Evolutionary conservation across 1,140 invertebrate genomes (phyloP).

Genomic region (Grapholita molesta): DNA sequence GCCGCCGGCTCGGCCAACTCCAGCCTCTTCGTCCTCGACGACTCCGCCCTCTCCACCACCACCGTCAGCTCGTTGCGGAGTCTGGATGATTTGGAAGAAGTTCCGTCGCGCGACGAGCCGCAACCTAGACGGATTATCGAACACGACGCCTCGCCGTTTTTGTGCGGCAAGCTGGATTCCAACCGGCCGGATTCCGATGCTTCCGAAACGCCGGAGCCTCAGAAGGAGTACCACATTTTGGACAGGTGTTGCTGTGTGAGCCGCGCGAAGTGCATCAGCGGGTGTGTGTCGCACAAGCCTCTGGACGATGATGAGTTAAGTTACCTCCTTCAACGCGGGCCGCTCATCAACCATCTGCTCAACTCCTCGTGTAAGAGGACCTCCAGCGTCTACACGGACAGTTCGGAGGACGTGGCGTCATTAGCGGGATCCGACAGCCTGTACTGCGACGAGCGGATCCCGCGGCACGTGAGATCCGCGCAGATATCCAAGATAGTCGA

Average conservation of each 20-base stretch:
- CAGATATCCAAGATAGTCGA: conserved; percentile 93
- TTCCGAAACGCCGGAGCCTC: conserved; percentile 5
- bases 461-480: conserved; percentile 78
- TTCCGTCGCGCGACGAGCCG: conserved; percentile 20
- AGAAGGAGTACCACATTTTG: conserved; percentile 56
- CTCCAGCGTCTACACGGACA: conserved; percentile 91
- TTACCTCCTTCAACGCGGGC: background rate
- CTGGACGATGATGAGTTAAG: conserved; percentile 24
- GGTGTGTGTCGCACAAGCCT: conserved; percentile 45
- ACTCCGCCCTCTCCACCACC: conserved; percentile 71
- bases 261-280: conserved; percentile 25
- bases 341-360: background rate
- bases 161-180: conserved; percentile 42
- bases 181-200: conserved; percentile 18
- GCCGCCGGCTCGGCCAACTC: conserved; percentile 78
- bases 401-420: conserved; percentile 90
- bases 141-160: conserved; percentile 40
- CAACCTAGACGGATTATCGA: background rate
- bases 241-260: conserved; percentile 45
- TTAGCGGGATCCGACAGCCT: conserved; percentile 85
- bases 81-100: conserved; percentile 79
- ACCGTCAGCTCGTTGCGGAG: conserved; percentile 79
- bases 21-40: conserved; percentile 80
- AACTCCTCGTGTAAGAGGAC: conserved; percentile 81
- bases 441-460: conserved; percentile 83